Percentiles rank a stretch among this genome's conserved stretches.
Conservation (phyloP, 2,888 invertebrate species). For the Tenthredo distinguenda region DNA sequence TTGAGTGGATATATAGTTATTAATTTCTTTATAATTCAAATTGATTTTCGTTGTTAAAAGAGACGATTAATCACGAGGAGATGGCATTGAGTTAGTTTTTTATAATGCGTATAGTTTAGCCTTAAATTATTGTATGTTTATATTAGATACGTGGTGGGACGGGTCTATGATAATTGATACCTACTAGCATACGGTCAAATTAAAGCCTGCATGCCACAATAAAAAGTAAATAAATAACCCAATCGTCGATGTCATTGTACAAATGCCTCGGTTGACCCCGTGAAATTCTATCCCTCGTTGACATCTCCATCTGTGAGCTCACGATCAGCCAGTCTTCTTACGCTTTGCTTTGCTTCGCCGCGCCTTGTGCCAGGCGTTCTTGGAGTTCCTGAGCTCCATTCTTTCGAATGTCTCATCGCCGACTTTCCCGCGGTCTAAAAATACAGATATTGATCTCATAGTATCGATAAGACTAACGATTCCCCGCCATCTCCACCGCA, state of each 20-base stretch:
- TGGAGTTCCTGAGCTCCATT: background rate
- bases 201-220: slow-evolving; percentile 40
- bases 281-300: slow-evolving; percentile 50
- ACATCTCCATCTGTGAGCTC: slow-evolving; percentile 50
- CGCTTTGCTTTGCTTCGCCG: background rate
- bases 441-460: background rate
- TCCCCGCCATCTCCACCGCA: background rate
- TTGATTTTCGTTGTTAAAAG: background rate
- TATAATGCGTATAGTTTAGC: background rate
- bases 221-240: slow-evolving; percentile 55
- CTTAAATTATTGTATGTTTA: background rate
- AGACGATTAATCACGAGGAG: background rate
- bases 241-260: slow-evolving; percentile 47
- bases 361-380: background rate
- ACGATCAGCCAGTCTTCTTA: background rate
- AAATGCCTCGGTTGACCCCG: slow-evolving; percentile 47
- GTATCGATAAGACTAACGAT: slow-evolving; percentile 1
- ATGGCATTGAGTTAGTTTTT: background rate
- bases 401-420: background rate
- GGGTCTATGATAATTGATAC: slow-evolving; percentile 37
- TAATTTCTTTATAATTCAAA: background rate
- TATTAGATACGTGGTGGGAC: background rate
- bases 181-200: slow-evolving; percentile 21
- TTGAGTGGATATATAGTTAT: background rate
- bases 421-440: background rate